Evolutionary conservation across 2,113 vertebrate species (phyloP).

Genomic region (Gadus chalcogrammus): DNA sequence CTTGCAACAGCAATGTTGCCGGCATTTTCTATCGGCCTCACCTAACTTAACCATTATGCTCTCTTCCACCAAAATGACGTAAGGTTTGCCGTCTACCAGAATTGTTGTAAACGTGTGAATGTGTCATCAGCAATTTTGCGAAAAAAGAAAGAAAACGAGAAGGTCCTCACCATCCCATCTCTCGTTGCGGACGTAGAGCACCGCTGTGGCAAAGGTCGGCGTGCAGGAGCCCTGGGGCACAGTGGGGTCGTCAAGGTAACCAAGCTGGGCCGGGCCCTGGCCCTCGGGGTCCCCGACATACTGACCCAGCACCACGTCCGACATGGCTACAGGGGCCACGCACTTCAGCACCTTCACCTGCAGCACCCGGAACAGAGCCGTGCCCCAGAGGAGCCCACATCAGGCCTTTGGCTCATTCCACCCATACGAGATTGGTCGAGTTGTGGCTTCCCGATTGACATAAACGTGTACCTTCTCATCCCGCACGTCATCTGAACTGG

Average conservation of each 20-base stretch:
- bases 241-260: constrained; percentile 84
- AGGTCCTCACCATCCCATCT: constrained; percentile 84
- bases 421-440: not conserved
- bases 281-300: constrained; percentile 80
- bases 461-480: constrained; percentile 81
- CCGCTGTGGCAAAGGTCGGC: constrained; percentile 81
- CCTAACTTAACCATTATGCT: too few relatives aligned
- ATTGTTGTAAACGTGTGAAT: too few relatives aligned
- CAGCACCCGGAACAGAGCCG: not conserved
- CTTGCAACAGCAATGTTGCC: too few relatives aligned
- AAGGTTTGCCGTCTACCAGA: too few relatives aligned
- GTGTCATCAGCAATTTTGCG: too few relatives aligned
- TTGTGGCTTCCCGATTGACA: not conserved
- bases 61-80: too few relatives aligned
- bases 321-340: constrained; percentile 67
- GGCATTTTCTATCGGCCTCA: too few relatives aligned
- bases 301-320: constrained; percentile 83
- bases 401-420: not conserved
- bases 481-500: constrained; percentile 81
- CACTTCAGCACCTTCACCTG: constrained; percentile 90
- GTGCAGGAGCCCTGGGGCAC: constrained; percentile 82
- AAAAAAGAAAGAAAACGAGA: not conserved
- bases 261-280: constrained; percentile 74
- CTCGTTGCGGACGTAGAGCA: constrained; percentile 85
- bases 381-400: not conserved